Base-by-base conservation (phyloP, 2,113 vertebrate species). In the Pimephales promelas region DNA sequence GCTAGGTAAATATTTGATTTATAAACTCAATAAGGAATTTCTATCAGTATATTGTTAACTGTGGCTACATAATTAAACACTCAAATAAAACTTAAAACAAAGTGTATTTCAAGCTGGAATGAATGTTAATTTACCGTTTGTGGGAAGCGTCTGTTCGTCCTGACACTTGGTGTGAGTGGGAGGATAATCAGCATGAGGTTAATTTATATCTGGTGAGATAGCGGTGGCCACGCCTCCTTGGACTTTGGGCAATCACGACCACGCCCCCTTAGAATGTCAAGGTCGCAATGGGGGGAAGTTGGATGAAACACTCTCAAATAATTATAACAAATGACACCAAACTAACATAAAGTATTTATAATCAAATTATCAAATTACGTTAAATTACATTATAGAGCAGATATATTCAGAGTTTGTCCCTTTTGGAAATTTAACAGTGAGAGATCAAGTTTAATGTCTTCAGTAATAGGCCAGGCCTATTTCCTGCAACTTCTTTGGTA, bases 251-350 rank as follows among this genome's bases (percentile, higher is more conserved):
- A 7, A 45, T 68, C 71, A 64, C 83, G 1, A 18, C 79, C 79
- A 81, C 92, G 85, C 92, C 93, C 88, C 45, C 84, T 89, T 45
- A 88, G 84, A 94, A 94, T 92, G 92, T 94, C 93, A 94, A 94
- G 93, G 93, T 94, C 91, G 77, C 79, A 20, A 54, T 84, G 71
- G 4, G 73, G 24, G 80, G 28, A 57, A 49, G 47, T 64, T 20
- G 82, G 34, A 45, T 70, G 18, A 61, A 64, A 62, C n/a, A 52
- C 56, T 59, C 10, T 14, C 47, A 22, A 79, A 78, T 49, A 52
- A 59, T 54, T 22, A 9, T 20, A 9, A 22, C 16, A 72, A 84
- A 75, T 18, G 0, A 13, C 24, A 45, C 11, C 36, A 14, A 14
- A 22, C 36, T 43, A 14, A 24, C n/a, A 3, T 0, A 43, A 7